Percentiles rank a stretch among this genome's conserved stretches.
Evolutionary conservation across 2,113 vertebrate species (phyloP).

Genomic region (Petrocephalus zakoni): DNA sequence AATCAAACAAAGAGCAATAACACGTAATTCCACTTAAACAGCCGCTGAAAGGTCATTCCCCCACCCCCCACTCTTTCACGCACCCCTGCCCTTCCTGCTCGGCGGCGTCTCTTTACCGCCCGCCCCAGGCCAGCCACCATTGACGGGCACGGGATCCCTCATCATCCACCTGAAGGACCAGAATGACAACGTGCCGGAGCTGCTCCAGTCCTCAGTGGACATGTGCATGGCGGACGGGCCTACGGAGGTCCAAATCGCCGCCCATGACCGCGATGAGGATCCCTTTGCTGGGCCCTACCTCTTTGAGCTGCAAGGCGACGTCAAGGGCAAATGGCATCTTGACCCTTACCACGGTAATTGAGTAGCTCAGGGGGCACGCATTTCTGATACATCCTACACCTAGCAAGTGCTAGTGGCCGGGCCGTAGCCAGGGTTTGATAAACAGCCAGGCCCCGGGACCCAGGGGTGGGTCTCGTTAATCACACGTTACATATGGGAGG

Average conservation of each 20-base stretch:
- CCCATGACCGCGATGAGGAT: conserved; percentile 32
- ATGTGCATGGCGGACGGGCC: conserved; percentile 35
- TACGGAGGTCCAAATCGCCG: conserved; percentile 32
- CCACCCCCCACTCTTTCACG: not conserved
- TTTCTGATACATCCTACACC: not conserved
- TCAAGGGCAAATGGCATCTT: conserved; percentile 34
- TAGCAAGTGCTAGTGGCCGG: not conserved
- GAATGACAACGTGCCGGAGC: conserved; percentile 44
- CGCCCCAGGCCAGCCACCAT: conserved; percentile 43
- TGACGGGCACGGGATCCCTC: conserved; percentile 48
- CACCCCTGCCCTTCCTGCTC: not conserved
- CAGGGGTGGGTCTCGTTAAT: too few species aligned
- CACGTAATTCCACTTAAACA: not conserved
- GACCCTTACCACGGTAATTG: conserved; percentile 27
- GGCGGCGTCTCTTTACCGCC: not conserved
- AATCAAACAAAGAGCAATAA: not conserved
- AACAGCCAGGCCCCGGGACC: too few species aligned
- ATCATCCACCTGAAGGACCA: conserved; percentile 25
- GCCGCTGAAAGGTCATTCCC: not conserved
- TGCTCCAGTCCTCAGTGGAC: not conserved
- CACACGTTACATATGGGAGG: too few species aligned
- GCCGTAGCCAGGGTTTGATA: too few species aligned
- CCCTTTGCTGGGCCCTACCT: conserved; percentile 42
- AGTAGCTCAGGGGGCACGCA: not conserved
- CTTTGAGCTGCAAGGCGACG: conserved; percentile 39